A percentile compares a stretch with the other conserved stretches of the same genome.
Conservation (phyloP, 2,888 invertebrate genomes). For the Gymnocheta viridis region DNA sequence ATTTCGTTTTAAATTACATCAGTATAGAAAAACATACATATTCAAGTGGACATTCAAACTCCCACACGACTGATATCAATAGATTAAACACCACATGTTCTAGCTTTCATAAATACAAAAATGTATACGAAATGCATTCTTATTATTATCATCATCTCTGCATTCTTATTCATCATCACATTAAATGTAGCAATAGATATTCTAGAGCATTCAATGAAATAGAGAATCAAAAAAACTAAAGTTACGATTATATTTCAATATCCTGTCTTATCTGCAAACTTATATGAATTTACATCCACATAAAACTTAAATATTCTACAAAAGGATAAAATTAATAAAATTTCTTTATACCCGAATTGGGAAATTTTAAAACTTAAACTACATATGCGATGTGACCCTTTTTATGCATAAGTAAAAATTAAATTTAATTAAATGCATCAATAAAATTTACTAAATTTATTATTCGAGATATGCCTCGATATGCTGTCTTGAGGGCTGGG, state of each 20-base stretch:
- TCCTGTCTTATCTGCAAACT: not conserved
- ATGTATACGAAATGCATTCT: conserved; percentile 36
- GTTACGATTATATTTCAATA: conserved; percentile 19
- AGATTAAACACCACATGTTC: conserved; percentile 19
- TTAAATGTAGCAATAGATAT: conserved; percentile 4
- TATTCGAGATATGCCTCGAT: too few relatives aligned
- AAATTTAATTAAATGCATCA: too few relatives aligned
- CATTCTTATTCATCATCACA: conserved; percentile 25
- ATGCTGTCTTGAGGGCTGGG: too few relatives aligned
- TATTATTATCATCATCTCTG: not conserved
- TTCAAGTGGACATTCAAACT: not conserved
- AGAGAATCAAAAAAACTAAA: not conserved
- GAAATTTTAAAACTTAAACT: too few relatives aligned
- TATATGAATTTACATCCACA: not conserved
- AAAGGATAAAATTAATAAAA: too few relatives aligned
- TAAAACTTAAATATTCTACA: too few relatives aligned
- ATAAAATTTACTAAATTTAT: too few relatives aligned
- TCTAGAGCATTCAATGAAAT: not conserved
- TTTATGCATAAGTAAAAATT: too few relatives aligned
- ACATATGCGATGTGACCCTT: too few relatives aligned
- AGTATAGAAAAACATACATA: not conserved
- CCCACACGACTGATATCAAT: not conserved
- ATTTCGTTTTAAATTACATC: conserved; percentile 10
- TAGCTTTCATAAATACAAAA: conserved; percentile 22
- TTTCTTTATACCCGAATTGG: too few relatives aligned